A percentile compares a stretch with the other conserved stretches of the same genome.
These are phyloP conservation scores for Vannuccia rotundouncinata DNA, from an alignment of 2,888 invertebrate species.

Conservation along the genomic window DNA sequence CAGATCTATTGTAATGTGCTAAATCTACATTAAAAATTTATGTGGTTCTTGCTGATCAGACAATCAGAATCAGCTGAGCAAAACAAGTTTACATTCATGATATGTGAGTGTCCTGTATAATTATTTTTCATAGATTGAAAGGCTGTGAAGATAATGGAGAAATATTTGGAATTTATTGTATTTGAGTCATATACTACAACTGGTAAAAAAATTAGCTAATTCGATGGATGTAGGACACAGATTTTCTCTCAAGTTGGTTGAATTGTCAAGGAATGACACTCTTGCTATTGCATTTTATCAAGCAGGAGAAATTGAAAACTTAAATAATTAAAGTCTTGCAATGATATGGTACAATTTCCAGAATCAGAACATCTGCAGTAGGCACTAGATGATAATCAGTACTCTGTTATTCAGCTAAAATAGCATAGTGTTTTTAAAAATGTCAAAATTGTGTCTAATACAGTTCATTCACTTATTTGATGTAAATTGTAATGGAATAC, in stretches of 20 bases:
- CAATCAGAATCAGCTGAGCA: background rate
- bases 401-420: background rate
- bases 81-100: background rate
- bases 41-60: background rate
- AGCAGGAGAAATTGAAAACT: background rate
- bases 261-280: background rate
- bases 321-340: background rate
- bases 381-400: too few species aligned
- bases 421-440: background rate
- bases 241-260: background rate
- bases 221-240: background rate
- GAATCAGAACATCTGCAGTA: too few species aligned
- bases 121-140: background rate
- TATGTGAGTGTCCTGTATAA: background rate
- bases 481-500: too few species aligned
- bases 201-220: background rate
- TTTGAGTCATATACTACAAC: background rate
- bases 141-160: background rate
- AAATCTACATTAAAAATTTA: background rate
- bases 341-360: too few species aligned
- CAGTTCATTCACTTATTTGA: too few species aligned
- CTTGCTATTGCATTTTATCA: background rate
- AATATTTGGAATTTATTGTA: background rate
- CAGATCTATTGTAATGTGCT: background rate
- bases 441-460: background rate